Conservation (phyloP, 2,888 invertebrate genomes). For the Megastigmus dorsalis region DNA sequence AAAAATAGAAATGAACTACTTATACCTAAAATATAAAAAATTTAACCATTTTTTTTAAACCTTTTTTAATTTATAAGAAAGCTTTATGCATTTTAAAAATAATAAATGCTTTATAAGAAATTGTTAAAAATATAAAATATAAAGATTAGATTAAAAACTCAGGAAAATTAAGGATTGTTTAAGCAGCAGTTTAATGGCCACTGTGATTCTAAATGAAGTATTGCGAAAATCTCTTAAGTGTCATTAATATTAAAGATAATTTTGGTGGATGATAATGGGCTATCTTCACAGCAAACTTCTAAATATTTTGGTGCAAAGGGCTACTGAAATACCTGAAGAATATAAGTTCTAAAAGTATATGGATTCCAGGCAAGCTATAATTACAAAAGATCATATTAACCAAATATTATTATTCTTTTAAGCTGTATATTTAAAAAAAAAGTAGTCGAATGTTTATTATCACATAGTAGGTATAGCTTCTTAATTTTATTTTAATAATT, state of each 20-base stretch:
- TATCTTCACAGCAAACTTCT: conserved; percentile 30
- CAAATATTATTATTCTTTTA: background rate
- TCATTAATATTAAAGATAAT: conserved; percentile 30
- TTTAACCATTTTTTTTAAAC: too few species aligned
- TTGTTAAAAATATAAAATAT: too few species aligned
- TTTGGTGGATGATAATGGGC: conserved; percentile 4
- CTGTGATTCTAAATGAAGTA: too few species aligned
- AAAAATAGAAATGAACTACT: too few species aligned
- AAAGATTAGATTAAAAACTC: background rate
- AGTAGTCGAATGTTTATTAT: too few species aligned
- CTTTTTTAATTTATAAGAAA: background rate
- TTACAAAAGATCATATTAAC: conserved; percentile 50
- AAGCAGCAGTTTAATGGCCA: too few species aligned
- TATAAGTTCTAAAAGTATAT: conserved; percentile 68
- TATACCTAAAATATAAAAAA: too few species aligned
- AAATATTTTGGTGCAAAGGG: conserved; percentile 28
- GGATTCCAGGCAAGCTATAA: conserved; percentile 72
- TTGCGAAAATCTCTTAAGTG: too few species aligned
- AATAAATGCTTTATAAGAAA: background rate
- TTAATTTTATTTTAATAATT: too few species aligned
- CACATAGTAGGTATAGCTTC: too few species aligned
- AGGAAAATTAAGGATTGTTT: background rate
- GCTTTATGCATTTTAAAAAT: background rate
- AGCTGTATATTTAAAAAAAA: too few species aligned
- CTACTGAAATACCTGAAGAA: conserved; percentile 66